Conservation (phyloP, 1,140 invertebrate genomes). For the Drosophila littoralis region DNA sequence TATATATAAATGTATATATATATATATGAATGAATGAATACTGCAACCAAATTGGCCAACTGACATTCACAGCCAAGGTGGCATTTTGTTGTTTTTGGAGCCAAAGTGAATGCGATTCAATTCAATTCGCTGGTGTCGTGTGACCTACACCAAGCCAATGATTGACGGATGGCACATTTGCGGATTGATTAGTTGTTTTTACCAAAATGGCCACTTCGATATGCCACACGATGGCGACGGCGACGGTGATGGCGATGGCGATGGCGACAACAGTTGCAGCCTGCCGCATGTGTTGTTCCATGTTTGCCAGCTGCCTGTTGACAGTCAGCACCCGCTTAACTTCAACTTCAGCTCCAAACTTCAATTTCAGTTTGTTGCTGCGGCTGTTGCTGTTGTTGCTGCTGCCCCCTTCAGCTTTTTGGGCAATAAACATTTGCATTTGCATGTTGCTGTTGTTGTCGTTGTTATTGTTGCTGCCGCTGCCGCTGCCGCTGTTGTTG, state of each 20-base stretch:
- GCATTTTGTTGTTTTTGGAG: slow-evolving; percentile 61
- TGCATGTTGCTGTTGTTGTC: slow-evolving; percentile 59
- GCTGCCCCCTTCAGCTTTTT: slow-evolving; percentile 53
- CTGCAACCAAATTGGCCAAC: slow-evolving; percentile 70
- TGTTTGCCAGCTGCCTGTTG: slow-evolving; percentile 28
- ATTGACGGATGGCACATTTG: slow-evolving; percentile 83
- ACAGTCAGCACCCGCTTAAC: slow-evolving; percentile 53
- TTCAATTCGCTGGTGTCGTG: slow-evolving; percentile 68
- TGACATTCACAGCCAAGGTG: slow-evolving; percentile 80
- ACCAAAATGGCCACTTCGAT: slow-evolving; percentile 71
- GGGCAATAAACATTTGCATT: slow-evolving; percentile 79
- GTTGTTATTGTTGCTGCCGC: slow-evolving; percentile 34
- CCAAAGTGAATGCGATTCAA: slow-evolving; percentile 78
- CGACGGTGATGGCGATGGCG: slow-evolving; percentile 21
- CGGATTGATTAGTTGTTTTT: slow-evolving; percentile 83
- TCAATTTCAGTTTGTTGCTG: slow-evolving; percentile 8
- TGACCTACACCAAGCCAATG: slow-evolving; percentile 74
- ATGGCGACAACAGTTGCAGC: slow-evolving; percentile 20
- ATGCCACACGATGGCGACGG: slow-evolving; percentile 54
- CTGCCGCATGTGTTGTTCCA: not conserved
- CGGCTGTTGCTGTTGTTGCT: slow-evolving; percentile 22
- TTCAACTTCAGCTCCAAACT: slow-evolving; percentile 40
- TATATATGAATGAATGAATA: slow-evolving; percentile 52
- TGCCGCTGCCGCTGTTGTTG: slow-evolving; percentile 24
- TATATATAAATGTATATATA: not conserved